phyloP scores from a whole-genome alignment of 2,113 vertebrate species.

The Nesoenas mayeri region DNA sequence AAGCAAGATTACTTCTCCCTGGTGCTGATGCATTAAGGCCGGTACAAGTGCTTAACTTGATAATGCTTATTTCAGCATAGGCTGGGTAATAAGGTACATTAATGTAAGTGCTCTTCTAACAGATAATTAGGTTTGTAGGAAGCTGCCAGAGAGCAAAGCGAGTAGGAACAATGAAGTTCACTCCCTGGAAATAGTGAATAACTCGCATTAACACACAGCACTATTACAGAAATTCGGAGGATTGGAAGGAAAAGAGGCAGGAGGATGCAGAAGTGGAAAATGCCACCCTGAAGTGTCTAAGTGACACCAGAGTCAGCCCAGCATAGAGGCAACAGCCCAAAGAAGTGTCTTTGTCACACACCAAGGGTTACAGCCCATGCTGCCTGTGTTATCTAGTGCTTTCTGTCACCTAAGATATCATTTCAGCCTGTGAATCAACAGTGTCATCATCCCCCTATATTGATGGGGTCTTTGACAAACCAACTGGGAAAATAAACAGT shows the following conservation, averaged over 20 bases:
- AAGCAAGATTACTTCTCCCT: background rate
- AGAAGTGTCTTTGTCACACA: background rate
- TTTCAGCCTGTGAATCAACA: background rate
- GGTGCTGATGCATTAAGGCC: background rate
- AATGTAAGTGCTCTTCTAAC: background rate
- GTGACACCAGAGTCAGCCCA: background rate
- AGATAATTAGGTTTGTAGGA: conserved; percentile 1
- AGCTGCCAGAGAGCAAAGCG: background rate
- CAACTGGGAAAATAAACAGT: background rate
- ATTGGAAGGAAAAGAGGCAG: background rate
- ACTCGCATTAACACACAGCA: background rate
- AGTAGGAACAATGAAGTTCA: background rate
- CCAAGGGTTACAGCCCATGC: background rate
- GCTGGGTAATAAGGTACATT: background rate
- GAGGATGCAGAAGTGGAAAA: background rate
- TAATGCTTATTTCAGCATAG: background rate
- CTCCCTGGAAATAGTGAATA: background rate
- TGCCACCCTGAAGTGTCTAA: background rate
- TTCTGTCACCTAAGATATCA: background rate
- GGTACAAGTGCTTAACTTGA: background rate
- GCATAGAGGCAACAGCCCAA: background rate
- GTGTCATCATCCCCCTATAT: background rate
- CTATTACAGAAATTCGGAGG: background rate
- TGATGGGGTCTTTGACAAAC: background rate
- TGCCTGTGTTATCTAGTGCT: background rate